Conservation (phyloP, 2,797 vertebrate genomes). For the Platalea minor region DNA sequence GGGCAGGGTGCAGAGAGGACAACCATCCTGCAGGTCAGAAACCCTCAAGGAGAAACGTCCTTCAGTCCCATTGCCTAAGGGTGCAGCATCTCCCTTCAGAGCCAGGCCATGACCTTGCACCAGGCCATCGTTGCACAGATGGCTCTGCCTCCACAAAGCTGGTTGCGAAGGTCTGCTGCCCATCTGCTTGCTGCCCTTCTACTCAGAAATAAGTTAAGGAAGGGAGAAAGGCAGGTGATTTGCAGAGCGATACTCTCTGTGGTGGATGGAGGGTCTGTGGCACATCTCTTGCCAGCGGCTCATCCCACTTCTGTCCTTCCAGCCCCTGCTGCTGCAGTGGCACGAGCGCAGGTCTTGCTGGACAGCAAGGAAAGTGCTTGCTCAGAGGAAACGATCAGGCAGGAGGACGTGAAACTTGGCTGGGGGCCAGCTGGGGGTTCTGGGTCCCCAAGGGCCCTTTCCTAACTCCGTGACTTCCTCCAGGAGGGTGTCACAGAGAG, state of each 20-base stretch:
- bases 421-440: background rate
- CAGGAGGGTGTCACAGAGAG: background rate
- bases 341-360: fast-evolving
- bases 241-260: fast-evolving
- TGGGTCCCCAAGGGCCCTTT: background rate
- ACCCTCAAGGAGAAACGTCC: background rate
- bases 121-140: background rate
- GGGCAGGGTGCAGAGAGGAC: background rate
- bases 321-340: background rate
- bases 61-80: background rate
- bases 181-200: background rate
- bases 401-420: conserved; percentile 39
- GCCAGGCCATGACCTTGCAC: background rate
- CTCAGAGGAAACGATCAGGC: background rate
- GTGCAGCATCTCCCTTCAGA: background rate
- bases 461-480: background rate
- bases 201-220: background rate
- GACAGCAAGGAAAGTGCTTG: background rate
- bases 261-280: background rate
- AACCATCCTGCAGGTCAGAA: background rate
- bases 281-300: background rate
- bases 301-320: background rate
- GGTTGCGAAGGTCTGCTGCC: background rate
- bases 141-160: background rate
- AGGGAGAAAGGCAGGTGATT: background rate